Percentiles rank a stretch among this genome's conserved stretches.
phyloP scores from a whole-genome alignment of 1,140 invertebrate genomes.

The Leptinotarsa lineolata region DNA sequence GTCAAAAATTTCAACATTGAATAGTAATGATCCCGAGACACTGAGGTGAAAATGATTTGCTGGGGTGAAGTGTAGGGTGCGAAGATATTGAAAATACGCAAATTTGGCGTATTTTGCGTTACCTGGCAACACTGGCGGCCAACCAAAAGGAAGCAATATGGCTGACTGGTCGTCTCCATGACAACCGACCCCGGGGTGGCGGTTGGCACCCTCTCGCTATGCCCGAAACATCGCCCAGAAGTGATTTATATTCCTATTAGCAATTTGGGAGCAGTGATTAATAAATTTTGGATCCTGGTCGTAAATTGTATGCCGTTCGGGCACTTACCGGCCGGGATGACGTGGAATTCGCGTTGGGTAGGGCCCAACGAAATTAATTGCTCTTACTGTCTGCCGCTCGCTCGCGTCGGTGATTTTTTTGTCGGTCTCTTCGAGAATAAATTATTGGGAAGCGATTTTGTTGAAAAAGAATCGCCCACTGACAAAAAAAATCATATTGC shows the following conservation, averaged over 20 bases:
- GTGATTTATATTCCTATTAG: conserved; percentile 33
- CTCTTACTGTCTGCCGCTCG: neutral
- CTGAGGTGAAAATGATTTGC: neutral
- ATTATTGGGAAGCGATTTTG: too few species aligned
- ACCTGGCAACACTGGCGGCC: neutral
- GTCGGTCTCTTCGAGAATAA: neutral
- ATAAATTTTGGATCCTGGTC: conserved; percentile 21
- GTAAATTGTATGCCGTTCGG: conserved; percentile 1
- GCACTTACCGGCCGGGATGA: conserved; percentile 11
- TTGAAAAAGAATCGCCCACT: too few species aligned
- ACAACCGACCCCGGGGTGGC: conserved; percentile 41
- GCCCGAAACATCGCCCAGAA: conserved; percentile 28
- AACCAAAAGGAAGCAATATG: conserved; percentile 40
- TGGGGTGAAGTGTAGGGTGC: neutral
- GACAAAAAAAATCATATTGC: too few species aligned
- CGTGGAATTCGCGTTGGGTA: conserved; percentile 12
- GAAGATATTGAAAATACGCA: neutral
- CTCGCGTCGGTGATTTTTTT: neutral
- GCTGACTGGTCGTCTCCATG: conserved; percentile 40
- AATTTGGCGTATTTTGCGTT: neutral
- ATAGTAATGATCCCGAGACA: too few species aligned
- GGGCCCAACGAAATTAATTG: neutral
- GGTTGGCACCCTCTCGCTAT: conserved; percentile 39
- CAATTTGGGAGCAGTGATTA: conserved; percentile 31
- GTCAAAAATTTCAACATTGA: too few species aligned